phyloP scores from a whole-genome alignment of 2,113 vertebrate species.

The Potamarius usumacintae region DNA sequence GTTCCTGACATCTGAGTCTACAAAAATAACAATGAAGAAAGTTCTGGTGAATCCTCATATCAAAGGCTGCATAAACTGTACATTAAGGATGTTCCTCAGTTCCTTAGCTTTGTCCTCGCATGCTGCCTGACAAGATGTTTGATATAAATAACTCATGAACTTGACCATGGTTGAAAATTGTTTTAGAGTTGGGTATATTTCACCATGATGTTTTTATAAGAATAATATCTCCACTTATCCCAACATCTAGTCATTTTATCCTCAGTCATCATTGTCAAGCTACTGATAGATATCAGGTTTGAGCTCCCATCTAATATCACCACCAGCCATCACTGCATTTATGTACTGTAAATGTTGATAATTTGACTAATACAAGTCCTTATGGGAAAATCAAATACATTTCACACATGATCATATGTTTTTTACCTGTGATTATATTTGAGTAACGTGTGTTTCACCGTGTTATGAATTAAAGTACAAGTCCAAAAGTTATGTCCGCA shows the following conservation, averaged over 20 bases:
- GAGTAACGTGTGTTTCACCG: no score
- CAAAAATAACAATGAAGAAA: not conserved
- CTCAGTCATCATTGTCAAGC: not conserved
- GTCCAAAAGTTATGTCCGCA: no score
- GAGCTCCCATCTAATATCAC: not conserved
- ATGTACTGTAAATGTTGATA: not conserved
- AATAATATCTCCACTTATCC: not conserved
- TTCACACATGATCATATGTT: not conserved
- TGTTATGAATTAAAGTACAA: no score
- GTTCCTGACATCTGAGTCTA: not conserved
- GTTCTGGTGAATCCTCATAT: not conserved
- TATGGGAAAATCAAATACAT: not conserved
- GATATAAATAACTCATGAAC: not conserved
- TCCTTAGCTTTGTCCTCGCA: not conserved
- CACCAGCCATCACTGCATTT: not conserved
- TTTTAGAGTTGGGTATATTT: not conserved
- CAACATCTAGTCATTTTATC: not conserved
- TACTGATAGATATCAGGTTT: not conserved
- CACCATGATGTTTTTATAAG: not conserved
- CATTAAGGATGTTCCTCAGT: not conserved
- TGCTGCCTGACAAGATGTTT: not conserved
- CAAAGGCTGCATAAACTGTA: not conserved
- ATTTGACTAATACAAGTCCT: not conserved
- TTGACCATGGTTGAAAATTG: not conserved
- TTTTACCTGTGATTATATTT: no score